These are phyloP conservation scores for Panagrolaimus sp. DNA, from an alignment of 1,140 invertebrate species.

Conservation along the genomic window DNA sequence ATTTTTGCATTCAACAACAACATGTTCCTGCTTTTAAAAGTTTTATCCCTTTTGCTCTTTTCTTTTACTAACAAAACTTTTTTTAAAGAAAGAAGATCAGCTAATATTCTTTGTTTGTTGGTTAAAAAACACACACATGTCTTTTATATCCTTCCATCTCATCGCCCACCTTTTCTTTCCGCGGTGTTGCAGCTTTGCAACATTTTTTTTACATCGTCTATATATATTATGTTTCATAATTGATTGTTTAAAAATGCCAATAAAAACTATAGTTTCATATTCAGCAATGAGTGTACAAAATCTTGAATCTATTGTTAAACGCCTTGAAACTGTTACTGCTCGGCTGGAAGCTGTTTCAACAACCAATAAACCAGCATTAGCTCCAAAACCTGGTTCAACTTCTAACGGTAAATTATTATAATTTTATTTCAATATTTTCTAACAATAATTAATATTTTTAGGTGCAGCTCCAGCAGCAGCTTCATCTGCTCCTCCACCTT, in stretches of 20 bases:
- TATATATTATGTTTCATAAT: too few species aligned
- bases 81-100: too few species aligned
- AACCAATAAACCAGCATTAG: slow-evolving; percentile 48
- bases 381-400: slow-evolving; percentile 47
- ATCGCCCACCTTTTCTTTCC: slow-evolving; percentile 7
- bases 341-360: slow-evolving; percentile 46
- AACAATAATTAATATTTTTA: not conserved
- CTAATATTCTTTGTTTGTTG: not conserved
- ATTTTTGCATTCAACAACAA: too few species aligned
- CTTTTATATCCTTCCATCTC: not conserved
- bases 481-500: slow-evolving; percentile 36
- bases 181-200: not conserved
- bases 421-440: slow-evolving; percentile 17
- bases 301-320: slow-evolving; percentile 48
- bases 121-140: not conserved
- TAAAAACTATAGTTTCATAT: not conserved
- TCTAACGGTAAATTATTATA: slow-evolving; percentile 22
- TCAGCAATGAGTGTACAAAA: slow-evolving; percentile 18
- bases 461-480: slow-evolving; percentile 42
- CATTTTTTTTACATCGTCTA: slow-evolving; percentile 14
- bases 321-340: slow-evolving; percentile 48
- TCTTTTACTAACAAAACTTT: too few species aligned
- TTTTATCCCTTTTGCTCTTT: too few species aligned
- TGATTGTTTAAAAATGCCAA: slow-evolving; percentile 9
- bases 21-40: too few species aligned